Conservation (phyloP, 2,888 invertebrate species). For the Hypercompe scribonia region DNA sequence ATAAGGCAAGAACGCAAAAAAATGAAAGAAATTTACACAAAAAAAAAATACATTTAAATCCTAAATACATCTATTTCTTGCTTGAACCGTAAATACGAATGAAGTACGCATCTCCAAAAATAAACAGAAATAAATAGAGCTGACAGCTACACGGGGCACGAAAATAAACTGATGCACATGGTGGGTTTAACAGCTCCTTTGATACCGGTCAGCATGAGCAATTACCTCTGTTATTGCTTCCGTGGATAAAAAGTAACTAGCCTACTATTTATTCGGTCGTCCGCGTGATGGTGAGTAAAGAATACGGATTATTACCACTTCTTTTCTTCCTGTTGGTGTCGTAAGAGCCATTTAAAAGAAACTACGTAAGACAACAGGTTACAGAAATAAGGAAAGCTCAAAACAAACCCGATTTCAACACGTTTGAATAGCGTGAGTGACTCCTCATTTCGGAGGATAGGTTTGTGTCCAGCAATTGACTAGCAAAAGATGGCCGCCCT, state of each 20-base stretch:
- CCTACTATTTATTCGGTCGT: not conserved
- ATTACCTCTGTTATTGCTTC: conserved; percentile 21
- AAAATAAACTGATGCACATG: conserved; percentile 53
- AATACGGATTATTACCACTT: too few relatives aligned
- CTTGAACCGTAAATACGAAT: conserved; percentile 45
- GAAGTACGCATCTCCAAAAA: conserved; percentile 46
- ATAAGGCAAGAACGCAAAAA: not conserved
- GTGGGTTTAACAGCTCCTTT: conserved; percentile 38
- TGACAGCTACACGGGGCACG: conserved; percentile 34
- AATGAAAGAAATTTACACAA: not conserved
- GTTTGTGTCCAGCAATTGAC: too few relatives aligned
- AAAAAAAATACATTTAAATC: not conserved
- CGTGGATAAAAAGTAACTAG: conserved; percentile 3
- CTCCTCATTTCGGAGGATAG: too few relatives aligned
- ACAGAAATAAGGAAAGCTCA: too few relatives aligned
- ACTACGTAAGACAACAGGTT: too few relatives aligned
- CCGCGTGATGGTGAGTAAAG: too few relatives aligned
- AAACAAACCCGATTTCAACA: too few relatives aligned
- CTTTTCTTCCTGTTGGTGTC: too few relatives aligned
- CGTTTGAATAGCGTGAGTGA: too few relatives aligned
- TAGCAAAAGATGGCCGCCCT: too few relatives aligned
- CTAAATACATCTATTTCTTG: conserved; percentile 26
- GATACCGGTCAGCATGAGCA: conserved; percentile 28
- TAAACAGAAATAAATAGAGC: conserved; percentile 47
- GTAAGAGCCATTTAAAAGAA: too few relatives aligned